Percentiles rank a stretch among this genome's conserved stretches.
phyloP scores from a whole-genome alignment of 2,797 vertebrate species.

The Pangasius sanitwongsei region DNA sequence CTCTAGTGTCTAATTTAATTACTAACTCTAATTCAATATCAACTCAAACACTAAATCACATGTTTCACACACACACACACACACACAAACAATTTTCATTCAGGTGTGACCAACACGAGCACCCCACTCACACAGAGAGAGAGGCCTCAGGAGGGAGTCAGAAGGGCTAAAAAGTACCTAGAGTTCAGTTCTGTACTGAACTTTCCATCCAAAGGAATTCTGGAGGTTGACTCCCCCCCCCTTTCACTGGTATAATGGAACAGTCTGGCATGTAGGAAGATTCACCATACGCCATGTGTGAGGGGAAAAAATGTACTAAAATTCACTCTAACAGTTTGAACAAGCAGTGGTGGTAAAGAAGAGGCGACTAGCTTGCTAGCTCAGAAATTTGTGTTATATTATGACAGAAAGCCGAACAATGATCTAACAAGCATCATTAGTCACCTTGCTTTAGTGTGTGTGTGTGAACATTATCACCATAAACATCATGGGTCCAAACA shows the following conservation, averaged over 20 bases:
- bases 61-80: background rate
- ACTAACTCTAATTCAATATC: too few species aligned
- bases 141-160: background rate
- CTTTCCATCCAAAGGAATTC: conserved; percentile 14
- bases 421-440: background rate
- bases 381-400: background rate
- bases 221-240: conserved; percentile 9
- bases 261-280: background rate
- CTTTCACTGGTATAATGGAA: conserved; percentile 6
- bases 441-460: background rate
- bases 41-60: background rate
- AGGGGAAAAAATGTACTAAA: background rate
- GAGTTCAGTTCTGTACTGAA: conserved; percentile 6
- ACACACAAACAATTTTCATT: background rate
- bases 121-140: background rate
- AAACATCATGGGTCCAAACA: background rate
- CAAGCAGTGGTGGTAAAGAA: background rate
- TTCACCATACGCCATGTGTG: background rate
- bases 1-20: too few species aligned
- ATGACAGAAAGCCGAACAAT: background rate
- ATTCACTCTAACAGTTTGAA: background rate
- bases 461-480: background rate
- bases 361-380: background rate
- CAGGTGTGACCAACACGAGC: background rate
- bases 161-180: conserved; percentile 22